Evolutionary conservation across 2,797 vertebrate genomes (phyloP).

Genomic region (Schizothorax lantsangensis): DNA sequence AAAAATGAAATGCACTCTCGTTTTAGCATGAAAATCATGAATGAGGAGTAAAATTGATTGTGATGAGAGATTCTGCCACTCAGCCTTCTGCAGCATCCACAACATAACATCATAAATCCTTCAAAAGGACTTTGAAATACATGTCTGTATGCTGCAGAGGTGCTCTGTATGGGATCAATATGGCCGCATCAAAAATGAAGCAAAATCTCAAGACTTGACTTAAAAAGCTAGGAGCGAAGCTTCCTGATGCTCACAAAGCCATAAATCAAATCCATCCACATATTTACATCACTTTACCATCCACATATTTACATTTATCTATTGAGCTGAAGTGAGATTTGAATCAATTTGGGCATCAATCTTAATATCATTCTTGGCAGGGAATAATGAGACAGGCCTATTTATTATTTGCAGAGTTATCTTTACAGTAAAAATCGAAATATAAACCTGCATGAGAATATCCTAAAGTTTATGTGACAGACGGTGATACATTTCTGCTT

Average conservation of each 20-base stretch:
- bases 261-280: background rate
- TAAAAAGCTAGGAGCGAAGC: background rate
- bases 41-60: constrained; percentile 3
- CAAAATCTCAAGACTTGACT: background rate
- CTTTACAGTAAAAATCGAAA: background rate
- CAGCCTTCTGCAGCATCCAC: background rate
- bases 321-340: background rate
- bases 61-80: constrained; percentile 6
- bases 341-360: background rate
- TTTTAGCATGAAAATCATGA: background rate
- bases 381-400: background rate
- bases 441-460: background rate
- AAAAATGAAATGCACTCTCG: background rate
- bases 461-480: background rate
- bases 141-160: background rate
- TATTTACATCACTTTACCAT: background rate
- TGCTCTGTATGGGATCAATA: constrained; percentile 23
- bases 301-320: background rate
- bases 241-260: background rate
- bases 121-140: constrained; percentile 39
- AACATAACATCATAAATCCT: constrained; percentile 43
- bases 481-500: constrained; percentile 56
- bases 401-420: background rate
- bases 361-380: background rate
- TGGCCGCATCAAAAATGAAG: background rate